Evolutionary conservation across 2,888 invertebrate species (phyloP), one percentile per base, ranked within the genome.

Genomic region (Orchestes rusci): DNA sequence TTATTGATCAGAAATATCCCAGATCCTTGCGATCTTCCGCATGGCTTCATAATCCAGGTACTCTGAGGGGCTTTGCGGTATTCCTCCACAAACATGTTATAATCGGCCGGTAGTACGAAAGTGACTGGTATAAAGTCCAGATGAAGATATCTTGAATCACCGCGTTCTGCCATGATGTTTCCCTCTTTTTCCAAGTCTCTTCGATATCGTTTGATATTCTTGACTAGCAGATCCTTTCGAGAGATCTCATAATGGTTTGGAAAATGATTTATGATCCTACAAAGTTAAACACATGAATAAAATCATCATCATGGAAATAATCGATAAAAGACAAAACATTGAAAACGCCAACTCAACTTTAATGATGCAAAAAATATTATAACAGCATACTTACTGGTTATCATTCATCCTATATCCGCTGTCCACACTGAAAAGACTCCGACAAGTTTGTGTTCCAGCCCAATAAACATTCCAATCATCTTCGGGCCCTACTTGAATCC

Each of bases 1-100:
- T 93, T 93, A 67, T 95, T 95, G 57, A 96, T 93, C 43, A 95
- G 74, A 67, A 94, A 94, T 61, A 96, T 95, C 28, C 95, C 95
- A n/a, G 87, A 82, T 1, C 90, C 90, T 65, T 89, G 89, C 1
- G 94, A 93, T 70, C 94, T 89, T 18, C 93, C 93, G 65, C 93
- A 92, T 0, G 95, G 95, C 66, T 96, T 95, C 84, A 95, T 91
- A 53, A 96, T 96, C 95, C 95, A 96, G 1, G 94, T 95, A 57
- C 89, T 89, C 63, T 88, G 87, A 0, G 94, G 93, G 53, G 85
- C 87, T 70, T 92, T 93, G 40, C 93, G 76, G 65, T 94, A 96
- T 64, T 95, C 94, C 64, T 95, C 93, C 1, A 94, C 94, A 68
- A 96, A 95, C 80, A 94, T 84, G 66, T 94, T 95, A 67, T 96